Evolutionary conservation across 1,140 invertebrate genomes (phyloP).

Genomic region (Cyclina sinensis): DNA sequence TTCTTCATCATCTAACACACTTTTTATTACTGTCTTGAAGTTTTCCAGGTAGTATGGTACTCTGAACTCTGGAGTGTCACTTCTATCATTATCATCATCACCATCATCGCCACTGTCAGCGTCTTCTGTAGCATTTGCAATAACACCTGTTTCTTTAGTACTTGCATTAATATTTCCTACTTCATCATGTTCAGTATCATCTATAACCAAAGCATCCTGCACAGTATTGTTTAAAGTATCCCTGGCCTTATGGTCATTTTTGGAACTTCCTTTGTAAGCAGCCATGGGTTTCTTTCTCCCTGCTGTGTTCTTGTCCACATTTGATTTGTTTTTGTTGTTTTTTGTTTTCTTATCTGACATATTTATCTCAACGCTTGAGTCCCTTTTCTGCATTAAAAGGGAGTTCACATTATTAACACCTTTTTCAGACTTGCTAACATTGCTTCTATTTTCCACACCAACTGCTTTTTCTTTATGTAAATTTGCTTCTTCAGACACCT

Average conservation of each 20-base stretch:
- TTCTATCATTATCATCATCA: not conserved
- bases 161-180: not conserved
- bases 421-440: not conserved
- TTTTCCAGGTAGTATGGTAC: conserved; percentile 87
- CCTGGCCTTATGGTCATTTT: not conserved
- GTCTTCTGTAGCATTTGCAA: not conserved
- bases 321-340: not conserved
- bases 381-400: not conserved
- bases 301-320: not conserved
- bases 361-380: not conserved
- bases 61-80: conserved; percentile 39
- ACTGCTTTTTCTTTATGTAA: not conserved
- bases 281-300: not conserved
- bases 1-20: conserved; percentile 84
- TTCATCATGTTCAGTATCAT: not conserved
- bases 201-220: too few species aligned
- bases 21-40: conserved; percentile 86
- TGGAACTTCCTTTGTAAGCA: not conserved
- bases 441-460: not conserved
- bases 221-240: not conserved
- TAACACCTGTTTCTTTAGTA: too few species aligned
- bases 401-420: not conserved
- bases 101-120: conserved; percentile 7
- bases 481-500: not conserved
- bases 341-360: not conserved